phyloP scores from a whole-genome alignment of 2,797 vertebrate species.

The Lagocephalus sceleratus region DNA sequence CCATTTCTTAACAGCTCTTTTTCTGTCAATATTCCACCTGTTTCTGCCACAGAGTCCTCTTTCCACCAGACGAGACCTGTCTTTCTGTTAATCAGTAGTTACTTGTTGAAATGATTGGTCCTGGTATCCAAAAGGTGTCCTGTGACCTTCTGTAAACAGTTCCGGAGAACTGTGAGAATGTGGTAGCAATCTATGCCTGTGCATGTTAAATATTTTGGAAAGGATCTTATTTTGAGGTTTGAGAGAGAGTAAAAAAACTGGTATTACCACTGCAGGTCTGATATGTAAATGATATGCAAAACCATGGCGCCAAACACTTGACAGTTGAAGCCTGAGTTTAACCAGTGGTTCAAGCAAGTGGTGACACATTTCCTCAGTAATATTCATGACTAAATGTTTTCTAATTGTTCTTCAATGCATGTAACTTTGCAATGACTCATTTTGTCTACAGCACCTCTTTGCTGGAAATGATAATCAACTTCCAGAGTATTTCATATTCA shows the following conservation, averaged over 20 bases:
- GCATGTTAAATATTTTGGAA: conserved; percentile 6
- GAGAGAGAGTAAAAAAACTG: conserved; percentile 37
- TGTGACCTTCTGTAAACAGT: conserved; percentile 16
- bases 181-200: not conserved
- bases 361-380: conserved; percentile 29
- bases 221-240: too few species aligned
- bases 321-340: conserved; percentile 51
- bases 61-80: conserved; percentile 16
- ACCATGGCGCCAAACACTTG: conserved; percentile 42
- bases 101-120: conserved; percentile 29
- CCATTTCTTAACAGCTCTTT: conserved; percentile 34
- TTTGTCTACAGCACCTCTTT: conserved; percentile 23
- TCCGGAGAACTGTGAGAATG: conserved; percentile 15
- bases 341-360: conserved; percentile 38
- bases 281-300: conserved; percentile 79
- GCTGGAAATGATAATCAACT: conserved; percentile 25
- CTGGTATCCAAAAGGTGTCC: conserved; percentile 7
- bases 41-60: conserved; percentile 4
- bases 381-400: conserved; percentile 33
- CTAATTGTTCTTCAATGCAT: conserved; percentile 42
- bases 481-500: conserved; percentile 10
- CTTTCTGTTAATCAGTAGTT: conserved; percentile 56
- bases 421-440: conserved; percentile 41
- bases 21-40: conserved; percentile 44
- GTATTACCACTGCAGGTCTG: conserved; percentile 36